Base-by-base conservation (phyloP, 2,113 vertebrate species). In the Coryphaenoides rupestris region DNA sequence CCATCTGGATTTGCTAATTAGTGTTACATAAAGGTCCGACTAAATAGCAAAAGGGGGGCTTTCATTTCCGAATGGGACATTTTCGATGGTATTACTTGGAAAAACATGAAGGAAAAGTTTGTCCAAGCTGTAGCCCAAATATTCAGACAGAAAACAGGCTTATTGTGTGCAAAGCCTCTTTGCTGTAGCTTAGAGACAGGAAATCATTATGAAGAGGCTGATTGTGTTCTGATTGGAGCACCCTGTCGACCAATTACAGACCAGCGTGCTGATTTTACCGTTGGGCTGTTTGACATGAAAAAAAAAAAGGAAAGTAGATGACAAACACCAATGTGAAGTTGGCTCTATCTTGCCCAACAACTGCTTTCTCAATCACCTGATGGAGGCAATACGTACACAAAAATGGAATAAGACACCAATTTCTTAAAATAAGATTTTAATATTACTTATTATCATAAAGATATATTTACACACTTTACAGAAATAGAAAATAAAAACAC, bases 381-480 rank as follows among this genome's bases (percentile, higher is more conserved):
- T 40, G 33, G 33, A 40, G 9, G 33, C 33, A 10, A 10, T 40
- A 10, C 1, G 33, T 40, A 40, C 26, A 58, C 23, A 12, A 61
- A 74, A 83, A 49, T 56, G 53, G 82, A 78, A 84, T 21, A 67
- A 80, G 66, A 85, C 79, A 63, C 19, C 65, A 23, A 74, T 86
- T 91, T 92, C 91, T 92, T 92, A 92, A 92, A 92, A 92, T 92
- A 92, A 92, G 89, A 91, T 91, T 92, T 92, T 92, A 92, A 92
- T 92, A 92, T 92, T 92, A 92, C 91, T 92, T 89, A 92, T 91
- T 91, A 91, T 92, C 90, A 92, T 92, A 92, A 92, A 92, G 91
- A 92, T 92, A 92, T 92, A 92, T 92, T 92, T 92, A 92, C 91
- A 92, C 91, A 92, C 91, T 92, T 92, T 92, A 92, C 91, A 92